Conservation (phyloP, 2,888 invertebrate genomes). For the Tetrapedia diversipes region DNA sequence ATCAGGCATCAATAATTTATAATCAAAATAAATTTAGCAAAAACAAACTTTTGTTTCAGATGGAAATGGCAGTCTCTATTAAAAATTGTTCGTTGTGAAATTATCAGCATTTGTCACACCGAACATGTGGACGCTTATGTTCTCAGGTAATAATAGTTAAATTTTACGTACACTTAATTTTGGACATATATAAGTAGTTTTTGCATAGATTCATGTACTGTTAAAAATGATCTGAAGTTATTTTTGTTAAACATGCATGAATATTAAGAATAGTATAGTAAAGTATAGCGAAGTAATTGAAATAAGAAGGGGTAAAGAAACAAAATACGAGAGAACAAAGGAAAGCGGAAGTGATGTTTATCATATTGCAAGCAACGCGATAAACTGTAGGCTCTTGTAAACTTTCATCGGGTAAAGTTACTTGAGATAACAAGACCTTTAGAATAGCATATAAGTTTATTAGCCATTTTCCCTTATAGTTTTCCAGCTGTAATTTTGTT, state of each 20-base stretch:
- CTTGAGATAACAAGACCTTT: conserved; percentile 1
- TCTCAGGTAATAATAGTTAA: conserved; percentile 88
- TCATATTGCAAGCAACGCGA: not conserved
- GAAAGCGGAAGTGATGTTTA: not conserved
- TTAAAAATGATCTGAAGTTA: too few species aligned
- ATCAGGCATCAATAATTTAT: too few species aligned
- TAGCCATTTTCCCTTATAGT: not conserved
- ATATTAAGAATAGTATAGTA: not conserved
- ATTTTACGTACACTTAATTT: not conserved
- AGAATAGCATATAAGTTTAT: not conserved
- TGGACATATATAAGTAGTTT: too few species aligned
- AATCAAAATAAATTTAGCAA: too few species aligned
- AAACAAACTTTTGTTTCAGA: conserved; percentile 83
- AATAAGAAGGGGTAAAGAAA: not conserved
- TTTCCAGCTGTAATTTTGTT: not conserved
- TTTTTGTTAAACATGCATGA: not conserved
- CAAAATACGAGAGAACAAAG: not conserved
- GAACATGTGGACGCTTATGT: conserved; percentile 97
- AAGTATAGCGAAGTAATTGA: not conserved
- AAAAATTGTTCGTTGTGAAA: conserved; percentile 96
- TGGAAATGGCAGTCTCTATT: conserved; percentile 94
- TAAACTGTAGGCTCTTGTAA: not conserved
- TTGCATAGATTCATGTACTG: too few species aligned
- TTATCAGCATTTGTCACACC: conserved; percentile 95
- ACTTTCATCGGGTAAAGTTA: not conserved